These are phyloP conservation scores for Daboia siamensis DNA, from an alignment of 2,113 vertebrate species.

Conservation along the genomic window DNA sequence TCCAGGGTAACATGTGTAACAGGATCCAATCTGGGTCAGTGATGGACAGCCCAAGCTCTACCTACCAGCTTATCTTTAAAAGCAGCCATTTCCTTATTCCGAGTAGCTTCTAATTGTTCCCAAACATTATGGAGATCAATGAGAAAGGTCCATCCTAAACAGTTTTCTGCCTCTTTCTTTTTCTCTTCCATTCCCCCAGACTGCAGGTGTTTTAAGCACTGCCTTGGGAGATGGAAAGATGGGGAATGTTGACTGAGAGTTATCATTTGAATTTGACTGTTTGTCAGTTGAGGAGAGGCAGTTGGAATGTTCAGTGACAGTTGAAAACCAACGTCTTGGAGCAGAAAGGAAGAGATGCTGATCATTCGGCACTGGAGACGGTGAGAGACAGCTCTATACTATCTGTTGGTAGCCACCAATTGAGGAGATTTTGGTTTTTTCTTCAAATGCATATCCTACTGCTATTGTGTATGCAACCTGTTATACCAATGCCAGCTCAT, in stretches of 20 bases:
- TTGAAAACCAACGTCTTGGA: too few species aligned
- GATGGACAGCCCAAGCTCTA: neutral
- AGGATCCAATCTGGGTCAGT: neutral
- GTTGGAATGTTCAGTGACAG: too few species aligned
- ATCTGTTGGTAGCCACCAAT: too few species aligned
- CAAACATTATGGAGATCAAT: neutral
- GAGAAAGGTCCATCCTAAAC: neutral
- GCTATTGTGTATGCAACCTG: neutral
- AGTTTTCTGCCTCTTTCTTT: too few species aligned
- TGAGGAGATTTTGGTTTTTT: neutral
- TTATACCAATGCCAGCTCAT: neutral
- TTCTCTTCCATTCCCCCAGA: neutral
- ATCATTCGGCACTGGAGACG: too few species aligned
- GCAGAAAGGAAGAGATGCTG: too few species aligned
- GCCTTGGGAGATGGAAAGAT: neutral
- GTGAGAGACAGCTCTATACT: too few species aligned
- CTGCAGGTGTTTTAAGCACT: neutral
- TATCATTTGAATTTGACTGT: neutral
- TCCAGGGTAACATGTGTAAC: neutral
- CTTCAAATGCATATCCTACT: neutral
- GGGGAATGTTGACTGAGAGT: neutral
- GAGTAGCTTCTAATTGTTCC: neutral
- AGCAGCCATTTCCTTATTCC: neutral
- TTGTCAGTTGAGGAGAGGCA: too few species aligned
- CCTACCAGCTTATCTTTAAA: neutral